Evolutionary conservation across 64 coral and sea anemone genomes (phyloP).

Genomic region (Pachyseris speciosa): DNA sequence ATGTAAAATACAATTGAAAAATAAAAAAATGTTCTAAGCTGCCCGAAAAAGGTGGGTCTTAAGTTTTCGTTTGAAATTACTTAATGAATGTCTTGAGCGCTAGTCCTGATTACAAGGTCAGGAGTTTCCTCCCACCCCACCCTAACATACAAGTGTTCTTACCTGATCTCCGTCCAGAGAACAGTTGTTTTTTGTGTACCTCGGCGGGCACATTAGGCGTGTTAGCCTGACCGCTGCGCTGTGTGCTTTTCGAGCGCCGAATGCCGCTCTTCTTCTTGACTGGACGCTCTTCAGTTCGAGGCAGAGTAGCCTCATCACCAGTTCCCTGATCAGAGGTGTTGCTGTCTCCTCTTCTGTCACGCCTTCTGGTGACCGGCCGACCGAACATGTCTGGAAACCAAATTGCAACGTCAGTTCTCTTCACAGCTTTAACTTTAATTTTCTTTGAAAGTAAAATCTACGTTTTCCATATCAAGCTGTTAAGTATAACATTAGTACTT

Average conservation of each 20-base stretch:
- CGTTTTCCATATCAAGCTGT: no score
- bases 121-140: no score
- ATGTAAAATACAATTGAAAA: no score
- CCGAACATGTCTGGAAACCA: conserved; percentile 23
- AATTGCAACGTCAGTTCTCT: neutral
- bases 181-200: conserved; percentile 17
- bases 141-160: neutral
- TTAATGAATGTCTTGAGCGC: no score
- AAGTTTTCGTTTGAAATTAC: no score
- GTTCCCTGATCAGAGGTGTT: conserved; percentile 61
- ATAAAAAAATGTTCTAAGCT: no score
- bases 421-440: no score
- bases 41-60: no score
- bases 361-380: conserved; percentile 17
- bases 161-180: neutral
- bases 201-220: conserved; percentile 19
- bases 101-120: no score
- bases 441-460: no score
- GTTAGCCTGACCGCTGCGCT: neutral
- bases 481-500: no score
- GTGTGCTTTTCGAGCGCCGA: neutral
- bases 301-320: conserved; percentile 71
- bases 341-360: conserved; percentile 11
- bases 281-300: conserved; percentile 43
- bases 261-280: neutral